Evolutionary conservation across 2,113 vertebrate species (phyloP).

Genomic region (Probosciger aterrimus): DNA sequence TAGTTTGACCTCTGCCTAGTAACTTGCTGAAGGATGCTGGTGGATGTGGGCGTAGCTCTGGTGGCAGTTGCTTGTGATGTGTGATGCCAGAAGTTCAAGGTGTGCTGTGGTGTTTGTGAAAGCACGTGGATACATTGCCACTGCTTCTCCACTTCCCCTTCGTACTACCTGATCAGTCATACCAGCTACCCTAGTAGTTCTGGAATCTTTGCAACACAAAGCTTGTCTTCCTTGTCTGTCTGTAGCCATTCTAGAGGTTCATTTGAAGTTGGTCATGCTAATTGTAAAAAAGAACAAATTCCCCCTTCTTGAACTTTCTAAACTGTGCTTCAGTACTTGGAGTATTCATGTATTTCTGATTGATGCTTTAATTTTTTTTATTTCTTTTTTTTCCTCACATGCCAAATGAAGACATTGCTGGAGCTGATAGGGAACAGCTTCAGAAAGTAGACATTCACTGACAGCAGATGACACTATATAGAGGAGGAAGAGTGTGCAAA

Average conservation of each 20-base stretch:
- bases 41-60: not conserved
- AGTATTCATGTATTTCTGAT: not conserved
- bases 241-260: not conserved
- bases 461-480: not conserved
- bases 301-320: not conserved
- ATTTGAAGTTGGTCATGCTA: not conserved
- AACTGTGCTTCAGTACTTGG: not conserved
- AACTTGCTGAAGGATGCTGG: not conserved
- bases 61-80: not conserved
- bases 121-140: not conserved
- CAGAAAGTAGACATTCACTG: not conserved
- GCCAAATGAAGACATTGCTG: not conserved
- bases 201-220: not conserved
- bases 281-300: not conserved
- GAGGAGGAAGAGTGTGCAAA: not conserved
- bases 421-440: not conserved
- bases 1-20: not conserved
- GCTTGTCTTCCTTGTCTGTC: not conserved
- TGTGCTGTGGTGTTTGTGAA: not conserved
- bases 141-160: not conserved
- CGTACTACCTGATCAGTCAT: accelerated
- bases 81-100: not conserved
- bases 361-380: not conserved
- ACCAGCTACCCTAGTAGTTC: not conserved
- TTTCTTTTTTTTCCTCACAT: not conserved